phyloP scores from a whole-genome alignment of 2,888 invertebrate species.

The Quadriops clusia region DNA sequence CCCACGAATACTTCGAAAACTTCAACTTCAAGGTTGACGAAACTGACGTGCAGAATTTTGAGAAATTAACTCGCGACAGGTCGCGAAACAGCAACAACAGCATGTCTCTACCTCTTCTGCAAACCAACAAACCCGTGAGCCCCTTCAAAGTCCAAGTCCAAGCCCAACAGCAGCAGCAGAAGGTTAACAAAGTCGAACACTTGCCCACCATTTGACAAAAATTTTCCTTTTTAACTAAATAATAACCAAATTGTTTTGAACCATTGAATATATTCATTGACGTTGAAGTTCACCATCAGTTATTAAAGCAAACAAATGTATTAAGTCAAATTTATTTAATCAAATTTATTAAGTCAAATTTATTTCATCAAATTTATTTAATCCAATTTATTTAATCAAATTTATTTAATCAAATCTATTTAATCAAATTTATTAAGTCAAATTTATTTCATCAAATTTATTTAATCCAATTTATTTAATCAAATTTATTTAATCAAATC shows the following conservation, averaged over 20 bases:
- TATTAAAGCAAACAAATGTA: too few relatives aligned
- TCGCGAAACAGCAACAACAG: constrained; percentile 49
- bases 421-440: too few relatives aligned
- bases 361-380: too few relatives aligned
- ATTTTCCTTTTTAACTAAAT: constrained; percentile 27
- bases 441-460: too few relatives aligned
- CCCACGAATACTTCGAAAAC: constrained; percentile 86
- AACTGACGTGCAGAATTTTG: constrained; percentile 48
- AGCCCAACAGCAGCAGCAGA: constrained; percentile 17
- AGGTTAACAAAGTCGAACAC: constrained; percentile 46
- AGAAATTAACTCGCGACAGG: constrained; percentile 47
- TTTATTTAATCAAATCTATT: too few relatives aligned
- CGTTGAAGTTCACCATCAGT: too few relatives aligned
- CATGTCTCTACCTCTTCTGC: constrained; percentile 56
- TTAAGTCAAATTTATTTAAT: too few relatives aligned
- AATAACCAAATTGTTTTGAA: constrained; percentile 2
- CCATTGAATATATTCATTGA: too few relatives aligned
- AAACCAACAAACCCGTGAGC: constrained; percentile 40
- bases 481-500: too few relatives aligned
- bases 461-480: too few relatives aligned
- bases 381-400: too few relatives aligned
- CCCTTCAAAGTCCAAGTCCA: constrained; percentile 33
- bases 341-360: too few relatives aligned
- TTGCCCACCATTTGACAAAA: constrained; percentile 63
- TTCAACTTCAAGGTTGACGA: constrained; percentile 73